Base-by-base conservation (phyloP, 2,113 vertebrate species). In the Oncorhynchus clarkii region DNA sequence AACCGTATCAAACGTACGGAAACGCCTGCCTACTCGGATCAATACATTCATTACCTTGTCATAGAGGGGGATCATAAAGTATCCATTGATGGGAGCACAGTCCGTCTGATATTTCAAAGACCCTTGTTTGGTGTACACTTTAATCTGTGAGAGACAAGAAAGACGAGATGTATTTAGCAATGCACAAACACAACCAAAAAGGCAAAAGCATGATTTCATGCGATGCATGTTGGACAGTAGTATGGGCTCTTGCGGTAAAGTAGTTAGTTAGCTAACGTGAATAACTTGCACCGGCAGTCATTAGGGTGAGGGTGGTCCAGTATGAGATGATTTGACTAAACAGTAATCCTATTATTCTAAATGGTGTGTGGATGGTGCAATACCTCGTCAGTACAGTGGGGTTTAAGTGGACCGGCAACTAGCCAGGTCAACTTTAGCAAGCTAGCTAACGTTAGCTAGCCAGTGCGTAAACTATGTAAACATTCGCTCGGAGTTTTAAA, bases 11-110 rank as follows among this genome's bases (percentile, higher is more conserved):
- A 45, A 9, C 8, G 39, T 45, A 45, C 2, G 7, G 34, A 39
- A 39, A 39, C 39, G 2, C 39, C 39, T 45, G 39, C 39, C 39
- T 45, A 45, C 39, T 8, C 26, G 31, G 13, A 26, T 13, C 60
- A 0, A 27, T 67, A 20, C 27, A 16, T 65, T 90, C 16, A 16
- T 65, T 90, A 99, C 98, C 97, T 99, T 99, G 85, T 99, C 98
- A 75, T 99, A 99, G 13, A 99, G 94, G 20, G 98, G 98, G 88
- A 99, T 99, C 97, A 99, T 99, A 88, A 99, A 99, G 90, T 99
- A 99, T 12, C 98, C 98, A 71, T 99, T 99, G 89, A 97, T 98
- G 1, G 97, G 98, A 70, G 98, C 97, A 70, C 98, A 99, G 59
- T 99, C 98, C 0, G 98, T 99, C 88, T 99, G 98, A 87, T 99